A percentile compares a stretch with the other conserved stretches of the same genome.
Evolutionary conservation across 1,140 invertebrate genomes (phyloP).

Genomic region (Papilio aristodemus): DNA sequence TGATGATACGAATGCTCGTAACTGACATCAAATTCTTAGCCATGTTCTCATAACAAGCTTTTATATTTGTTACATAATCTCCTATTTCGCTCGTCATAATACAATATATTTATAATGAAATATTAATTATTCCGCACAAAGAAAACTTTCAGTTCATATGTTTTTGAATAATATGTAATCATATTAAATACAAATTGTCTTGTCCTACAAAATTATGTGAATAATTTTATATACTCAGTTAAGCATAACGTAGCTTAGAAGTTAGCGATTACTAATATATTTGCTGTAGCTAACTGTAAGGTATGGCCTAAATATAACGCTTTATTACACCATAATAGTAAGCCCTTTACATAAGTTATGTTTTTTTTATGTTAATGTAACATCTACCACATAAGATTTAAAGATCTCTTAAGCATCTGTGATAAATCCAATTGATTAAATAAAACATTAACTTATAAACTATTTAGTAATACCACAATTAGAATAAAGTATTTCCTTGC

Average conservation of each 20-base stretch:
- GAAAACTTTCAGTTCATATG: not conserved
- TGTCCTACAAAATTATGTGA: not conserved
- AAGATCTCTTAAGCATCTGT: slow-evolving; percentile 79
- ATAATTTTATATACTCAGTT: not conserved
- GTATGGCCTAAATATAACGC: slow-evolving; percentile 4
- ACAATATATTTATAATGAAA: slow-evolving; percentile 5
- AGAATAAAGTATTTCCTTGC: slow-evolving; percentile 49
- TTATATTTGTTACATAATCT: not conserved
- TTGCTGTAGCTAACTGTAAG: not conserved
- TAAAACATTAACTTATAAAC: slow-evolving; percentile 75
- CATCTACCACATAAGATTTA: slow-evolving; percentile 75
- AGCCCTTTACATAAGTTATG: slow-evolving; percentile 37
- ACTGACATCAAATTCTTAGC: not conserved
- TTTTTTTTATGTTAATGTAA: slow-evolving; percentile 56
- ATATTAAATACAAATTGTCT: not conserved
- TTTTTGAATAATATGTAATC: not conserved
- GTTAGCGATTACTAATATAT: not conserved
- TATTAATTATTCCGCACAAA: not conserved
- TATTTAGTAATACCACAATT: slow-evolving; percentile 57
- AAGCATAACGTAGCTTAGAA: not conserved
- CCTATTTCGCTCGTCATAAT: not conserved
- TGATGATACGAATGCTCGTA: not conserved
- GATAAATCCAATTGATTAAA: slow-evolving; percentile 76
- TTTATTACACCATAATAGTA: slow-evolving; percentile 27
- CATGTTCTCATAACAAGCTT: not conserved